phyloP scores from a whole-genome alignment of 2,888 invertebrate species.

The Cheilosia grossa region DNA sequence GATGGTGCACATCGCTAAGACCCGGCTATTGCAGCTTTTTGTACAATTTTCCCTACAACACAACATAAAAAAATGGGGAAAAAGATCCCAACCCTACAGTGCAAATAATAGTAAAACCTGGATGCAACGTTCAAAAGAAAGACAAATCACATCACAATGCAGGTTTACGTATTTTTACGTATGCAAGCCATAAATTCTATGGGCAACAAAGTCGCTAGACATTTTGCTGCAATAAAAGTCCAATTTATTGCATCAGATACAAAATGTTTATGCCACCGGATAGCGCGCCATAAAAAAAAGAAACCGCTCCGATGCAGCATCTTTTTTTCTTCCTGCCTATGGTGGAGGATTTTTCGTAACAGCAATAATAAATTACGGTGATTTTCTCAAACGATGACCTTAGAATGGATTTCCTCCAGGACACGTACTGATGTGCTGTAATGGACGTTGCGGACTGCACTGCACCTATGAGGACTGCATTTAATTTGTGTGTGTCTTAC shows the following conservation, averaged over 20 bases:
- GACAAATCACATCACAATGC: conserved; percentile 75
- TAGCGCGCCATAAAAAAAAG: conserved; percentile 21
- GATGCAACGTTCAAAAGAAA: conserved; percentile 72
- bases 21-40: conserved; percentile 29
- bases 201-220: conserved; percentile 75
- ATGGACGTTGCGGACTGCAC: conserved; percentile 7
- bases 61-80: not conserved
- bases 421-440: conserved; percentile 32
- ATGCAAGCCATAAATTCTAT: conserved; percentile 74
- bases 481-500: too few species aligned
- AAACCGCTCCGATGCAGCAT: conserved; percentile 65
- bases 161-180: conserved; percentile 75
- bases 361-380: conserved; percentile 70
- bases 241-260: conserved; percentile 75
- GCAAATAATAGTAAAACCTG: conserved; percentile 70
- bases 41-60: conserved; percentile 12
- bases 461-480: not conserved
- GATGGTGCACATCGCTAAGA: conserved; percentile 56
- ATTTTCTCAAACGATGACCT: conserved; percentile 73
- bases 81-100: conserved; percentile 15
- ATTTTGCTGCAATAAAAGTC: conserved; percentile 75
- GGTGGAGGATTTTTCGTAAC: conserved; percentile 54
- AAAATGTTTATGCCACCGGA: conserved; percentile 69
- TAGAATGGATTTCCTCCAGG: conserved; percentile 43
- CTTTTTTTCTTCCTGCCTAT: conserved; percentile 36